Evolutionary conservation across 92 coral and sea anemone species (phyloP), one percentile per base, ranked within the genome.

Genomic region (Nematostella vectensis): DNA sequence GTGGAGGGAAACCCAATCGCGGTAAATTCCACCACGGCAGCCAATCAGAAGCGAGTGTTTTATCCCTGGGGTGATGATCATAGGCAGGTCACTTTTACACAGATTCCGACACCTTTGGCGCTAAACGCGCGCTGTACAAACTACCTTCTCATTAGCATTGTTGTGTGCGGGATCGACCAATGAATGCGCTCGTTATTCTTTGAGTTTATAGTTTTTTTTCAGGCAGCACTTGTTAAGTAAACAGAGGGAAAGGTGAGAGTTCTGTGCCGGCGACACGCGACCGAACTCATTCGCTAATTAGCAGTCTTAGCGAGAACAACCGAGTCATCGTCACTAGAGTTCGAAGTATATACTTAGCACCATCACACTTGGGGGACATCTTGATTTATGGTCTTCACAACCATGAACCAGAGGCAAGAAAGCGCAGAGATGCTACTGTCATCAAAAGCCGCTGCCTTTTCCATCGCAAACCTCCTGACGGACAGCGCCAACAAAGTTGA

Each of bases 371-470:
- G n/a, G n/a, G n/a, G n/a, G n/a, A n/a, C n/a, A n/a, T n/a, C n/a
- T n/a, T n/a, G n/a, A n/a, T n/a, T n/a, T n/a, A n/a, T n/a, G n/a
- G n/a, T n/a, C n/a, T n/a, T n/a, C n/a, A n/a, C n/a, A n/a, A n/a
- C n/a, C n/a, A n/a, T n/a, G n/a, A n/a, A n/a, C n/a, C n/a, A n/a
- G 43, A 33, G 36, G 26, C 61, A 28, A 22, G 70, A 61, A 25
- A 57, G 24, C 25, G n/a, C 33, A 15, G 83, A 76, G 38, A 58
- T 73, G 10, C n/a, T n/a, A n/a, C 54, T 84, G 47, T 84, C 94
- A 13, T 86, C 94, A 0, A 80, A 67, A 42, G 94, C 94, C 25
- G 94, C 80, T 19, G 94, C 94, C 1, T 84, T 84, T 52, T 79
- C 94, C 16, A 84, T 84, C 55, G 83, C 77, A 22, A 84, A 65